Conservation (phyloP, 1,140 invertebrate genomes). For the Dendroctonus valens region DNA sequence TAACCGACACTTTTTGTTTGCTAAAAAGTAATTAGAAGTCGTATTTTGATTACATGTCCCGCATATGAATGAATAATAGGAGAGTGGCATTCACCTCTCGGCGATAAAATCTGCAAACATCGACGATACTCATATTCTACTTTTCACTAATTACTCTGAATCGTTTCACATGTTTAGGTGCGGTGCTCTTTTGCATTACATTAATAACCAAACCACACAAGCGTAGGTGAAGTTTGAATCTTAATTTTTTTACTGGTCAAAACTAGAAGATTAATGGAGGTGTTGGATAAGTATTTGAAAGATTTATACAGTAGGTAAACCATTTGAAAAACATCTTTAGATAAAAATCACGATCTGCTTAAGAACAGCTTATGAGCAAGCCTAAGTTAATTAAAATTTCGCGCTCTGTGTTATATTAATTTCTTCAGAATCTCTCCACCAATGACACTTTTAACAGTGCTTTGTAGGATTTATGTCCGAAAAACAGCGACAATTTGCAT, state of each 20-base stretch:
- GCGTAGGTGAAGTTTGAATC: neutral
- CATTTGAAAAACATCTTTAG: too few relatives aligned
- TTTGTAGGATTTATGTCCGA: neutral
- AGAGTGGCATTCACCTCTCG: conserved; percentile 25
- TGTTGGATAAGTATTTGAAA: too few relatives aligned
- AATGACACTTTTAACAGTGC: neutral
- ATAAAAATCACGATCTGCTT: too few relatives aligned
- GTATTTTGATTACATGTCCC: conserved; percentile 31
- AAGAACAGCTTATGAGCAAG: too few relatives aligned
- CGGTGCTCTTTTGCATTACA: conserved; percentile 26
- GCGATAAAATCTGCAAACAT: conserved; percentile 36
- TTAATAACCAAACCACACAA: conserved; percentile 27
- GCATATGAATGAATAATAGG: conserved; percentile 33
- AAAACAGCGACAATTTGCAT: conserved; percentile 28
- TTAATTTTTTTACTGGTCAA: too few relatives aligned
- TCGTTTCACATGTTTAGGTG: conserved; percentile 35
- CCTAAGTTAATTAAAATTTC: too few relatives aligned
- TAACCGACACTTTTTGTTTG: conserved; percentile 30
- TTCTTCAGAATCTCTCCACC: neutral
- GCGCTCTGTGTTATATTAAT: too few relatives aligned
- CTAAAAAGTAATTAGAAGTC: conserved; percentile 29
- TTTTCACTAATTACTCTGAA: conserved; percentile 36
- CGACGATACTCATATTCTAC: conserved; percentile 31
- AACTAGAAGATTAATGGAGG: too few relatives aligned
- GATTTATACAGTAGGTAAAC: too few relatives aligned